Evolutionary conservation across 2,797 vertebrate species (phyloP), one percentile per base, ranked within the genome.

Genomic region (Takifugu ocellatus): DNA sequence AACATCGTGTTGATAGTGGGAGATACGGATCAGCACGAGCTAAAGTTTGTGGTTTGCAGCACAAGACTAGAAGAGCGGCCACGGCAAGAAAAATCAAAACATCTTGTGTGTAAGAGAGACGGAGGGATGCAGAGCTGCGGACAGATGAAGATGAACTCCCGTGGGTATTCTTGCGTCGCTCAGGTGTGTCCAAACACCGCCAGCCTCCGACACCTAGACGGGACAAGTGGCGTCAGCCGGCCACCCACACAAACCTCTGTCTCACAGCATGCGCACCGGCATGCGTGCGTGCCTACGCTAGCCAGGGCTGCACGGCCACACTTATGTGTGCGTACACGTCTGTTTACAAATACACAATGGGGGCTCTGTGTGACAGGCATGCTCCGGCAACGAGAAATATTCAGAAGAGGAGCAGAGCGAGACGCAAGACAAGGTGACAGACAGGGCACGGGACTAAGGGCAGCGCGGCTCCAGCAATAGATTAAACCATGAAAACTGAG

Each of bases 181-280:
- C 88, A 92, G 91, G 92, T 87, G 88, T 91, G 91, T 90, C 88
- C 89, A 90, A 92, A 92, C 90, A 92, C 90, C 90, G 70, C 84
- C 85, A 79, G 66, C 69, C 57, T 80, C 87, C 84, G 86, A 92
- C 90, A 90, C 92, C 90, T 89, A 93, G 94, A 92, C 88, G 61
- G 64, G 74, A 74, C 84, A 72, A 57, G 86, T 90, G 93, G 92
- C 88, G 84, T 93, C 93, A 90, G 88, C 60, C 72, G 82, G 89
- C 80, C 87, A 91, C 77, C 84, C 59, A 21, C 63, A 54, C 54
- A 62, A 71, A 59, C 69, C 52, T 31, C 16, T 25, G 49, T 67
- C 76, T 72, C 78, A 61, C 74, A 76, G 70, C 72, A 57, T 74
- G 73, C 66, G 78, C 63, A 56, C 70, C 64, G 67, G 78, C 76